Conservation (phyloP, 2,888 invertebrate genomes). For the Apodemia mormo region DNA sequence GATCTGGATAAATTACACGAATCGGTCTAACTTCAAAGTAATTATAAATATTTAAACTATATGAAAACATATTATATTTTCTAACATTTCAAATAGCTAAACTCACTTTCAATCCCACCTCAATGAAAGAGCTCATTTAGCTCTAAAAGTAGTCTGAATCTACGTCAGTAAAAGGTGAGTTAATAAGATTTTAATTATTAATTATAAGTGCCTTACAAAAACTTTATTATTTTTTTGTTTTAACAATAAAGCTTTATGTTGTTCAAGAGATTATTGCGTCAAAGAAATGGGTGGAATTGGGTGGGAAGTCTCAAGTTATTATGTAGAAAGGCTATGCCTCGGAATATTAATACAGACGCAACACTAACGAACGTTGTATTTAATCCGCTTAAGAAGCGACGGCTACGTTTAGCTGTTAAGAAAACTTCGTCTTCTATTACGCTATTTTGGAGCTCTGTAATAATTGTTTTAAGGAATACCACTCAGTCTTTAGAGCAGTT, state of each 20-base stretch:
- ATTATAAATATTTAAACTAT: no score
- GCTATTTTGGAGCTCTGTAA: slow-evolving; percentile 27
- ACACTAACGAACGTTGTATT: slow-evolving; percentile 7
- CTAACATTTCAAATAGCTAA: no score
- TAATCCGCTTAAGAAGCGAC: slow-evolving; percentile 9
- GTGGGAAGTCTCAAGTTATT: background rate
- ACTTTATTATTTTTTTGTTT: no score
- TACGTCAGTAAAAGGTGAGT: no score
- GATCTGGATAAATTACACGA: no score
- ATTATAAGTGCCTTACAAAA: no score
- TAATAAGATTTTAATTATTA: no score
- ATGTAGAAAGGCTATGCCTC: slow-evolving; percentile 4
- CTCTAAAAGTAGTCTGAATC: no score
- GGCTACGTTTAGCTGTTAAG: slow-evolving; percentile 10
- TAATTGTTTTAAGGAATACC: slow-evolving; percentile 56
- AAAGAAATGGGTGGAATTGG: background rate
- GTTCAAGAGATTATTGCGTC: background rate
- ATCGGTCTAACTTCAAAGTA: no score
- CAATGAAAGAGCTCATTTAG: no score
- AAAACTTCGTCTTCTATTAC: slow-evolving; percentile 3
- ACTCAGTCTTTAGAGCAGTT: slow-evolving; percentile 45
- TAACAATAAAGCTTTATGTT: background rate
- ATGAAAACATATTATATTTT: no score
- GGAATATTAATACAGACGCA: slow-evolving; percentile 7
- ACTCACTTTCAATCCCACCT: no score